A percentile compares a stretch with the other conserved stretches of the same genome.
Conservation (phyloP, 2,888 invertebrate species). For the Cepaea hortensis region DNA sequence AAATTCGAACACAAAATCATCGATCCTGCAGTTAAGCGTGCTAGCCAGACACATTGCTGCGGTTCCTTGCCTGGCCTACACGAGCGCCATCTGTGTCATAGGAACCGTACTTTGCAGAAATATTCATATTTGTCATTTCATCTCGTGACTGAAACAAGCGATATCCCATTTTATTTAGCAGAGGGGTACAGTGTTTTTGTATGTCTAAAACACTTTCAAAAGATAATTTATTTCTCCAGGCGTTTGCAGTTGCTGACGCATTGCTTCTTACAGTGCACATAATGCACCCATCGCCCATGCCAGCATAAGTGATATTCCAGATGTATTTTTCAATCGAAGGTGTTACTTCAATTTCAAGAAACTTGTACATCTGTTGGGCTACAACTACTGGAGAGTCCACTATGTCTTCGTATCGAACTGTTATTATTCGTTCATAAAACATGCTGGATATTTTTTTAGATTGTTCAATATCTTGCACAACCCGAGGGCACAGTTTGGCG, state of each 20-base stretch:
- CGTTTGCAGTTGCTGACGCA: constrained; percentile 32
- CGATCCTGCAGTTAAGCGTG: no score
- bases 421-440: constrained; percentile 41
- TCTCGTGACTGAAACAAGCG: no score
- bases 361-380: constrained; percentile 38
- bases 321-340: constrained; percentile 31
- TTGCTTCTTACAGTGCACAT: constrained; percentile 38
- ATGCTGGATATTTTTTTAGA: background rate
- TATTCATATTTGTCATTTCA: no score
- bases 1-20: no score
- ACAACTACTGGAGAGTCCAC: constrained; percentile 31
- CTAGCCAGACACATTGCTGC: no score
- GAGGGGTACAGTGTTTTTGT: no score
- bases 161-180: no score
- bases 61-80: no score
- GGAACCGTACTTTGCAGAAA: no score
- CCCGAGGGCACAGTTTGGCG: constrained; percentile 16
- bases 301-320: constrained; percentile 47
- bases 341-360: constrained; percentile 34
- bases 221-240: no score
- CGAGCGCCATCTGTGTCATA: no score
- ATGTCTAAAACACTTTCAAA: no score
- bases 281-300: constrained; percentile 24
- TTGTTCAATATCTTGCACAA: constrained; percentile 2
- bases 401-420: constrained; percentile 51